These are phyloP conservation scores for Anarsia innoxiella DNA, from an alignment of 2,888 invertebrate species.

Conservation along the genomic window DNA sequence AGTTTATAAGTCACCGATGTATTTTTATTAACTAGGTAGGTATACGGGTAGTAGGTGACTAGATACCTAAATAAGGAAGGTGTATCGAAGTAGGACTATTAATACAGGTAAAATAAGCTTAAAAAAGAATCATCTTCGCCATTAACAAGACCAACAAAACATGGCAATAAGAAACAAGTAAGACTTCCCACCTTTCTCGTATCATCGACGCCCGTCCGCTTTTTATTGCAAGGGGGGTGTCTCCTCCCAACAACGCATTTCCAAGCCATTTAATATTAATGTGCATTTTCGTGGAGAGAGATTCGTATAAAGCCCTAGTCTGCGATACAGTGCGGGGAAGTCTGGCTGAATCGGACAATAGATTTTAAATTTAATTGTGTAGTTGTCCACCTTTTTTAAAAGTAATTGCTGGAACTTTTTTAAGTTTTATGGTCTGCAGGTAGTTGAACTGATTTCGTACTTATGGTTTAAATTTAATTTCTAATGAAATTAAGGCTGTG, in stretches of 20 bases:
- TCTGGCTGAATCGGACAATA: conserved; percentile 52
- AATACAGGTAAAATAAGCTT: too few relatives aligned
- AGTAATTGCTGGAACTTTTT: too few relatives aligned
- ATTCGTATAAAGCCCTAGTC: conserved; percentile 72
- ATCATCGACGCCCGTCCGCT: conserved; percentile 62
- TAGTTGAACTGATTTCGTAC: too few relatives aligned
- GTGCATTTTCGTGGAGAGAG: conserved; percentile 75
- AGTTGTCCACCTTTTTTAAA: conserved; percentile 34
- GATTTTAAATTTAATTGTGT: conserved; percentile 64
- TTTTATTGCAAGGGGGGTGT: conserved; percentile 58
- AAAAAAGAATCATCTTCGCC: not conserved
- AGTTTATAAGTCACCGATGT: too few relatives aligned
- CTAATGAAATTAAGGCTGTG: too few relatives aligned
- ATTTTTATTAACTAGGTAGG: too few relatives aligned
- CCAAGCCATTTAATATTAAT: conserved; percentile 77
- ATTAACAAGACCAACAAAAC: conserved; percentile 11
- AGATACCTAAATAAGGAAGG: too few relatives aligned
- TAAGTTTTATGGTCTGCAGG: too few relatives aligned
- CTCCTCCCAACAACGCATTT: conserved; percentile 65
- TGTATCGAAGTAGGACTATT: too few relatives aligned
- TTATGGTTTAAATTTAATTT: too few relatives aligned
- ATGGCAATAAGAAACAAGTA: conserved; percentile 40
- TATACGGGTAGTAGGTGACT: too few relatives aligned
- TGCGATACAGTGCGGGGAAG: conserved; percentile 63
- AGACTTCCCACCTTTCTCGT: conserved; percentile 46